Evolutionary conservation across 2,888 invertebrate species (phyloP), one percentile per base, ranked within the genome.

Genomic region (Cylloceria caligata): DNA sequence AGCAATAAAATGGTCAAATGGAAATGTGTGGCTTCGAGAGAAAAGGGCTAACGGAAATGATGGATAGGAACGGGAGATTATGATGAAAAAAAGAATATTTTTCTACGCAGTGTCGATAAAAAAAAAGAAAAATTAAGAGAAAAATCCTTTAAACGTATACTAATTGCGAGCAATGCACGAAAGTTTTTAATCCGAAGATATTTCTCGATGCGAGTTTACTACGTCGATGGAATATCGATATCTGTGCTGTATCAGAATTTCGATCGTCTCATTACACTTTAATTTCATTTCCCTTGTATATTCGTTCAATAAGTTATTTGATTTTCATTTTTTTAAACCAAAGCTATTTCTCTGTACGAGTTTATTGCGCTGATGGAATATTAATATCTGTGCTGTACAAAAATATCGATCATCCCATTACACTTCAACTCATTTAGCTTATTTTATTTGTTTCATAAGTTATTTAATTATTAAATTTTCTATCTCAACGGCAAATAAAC

Each of bases 91-190:
- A 80, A 69, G 30, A 87, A 88, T 91, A 91, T 91, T 91, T 91
- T 91, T 91, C 89, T 91, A 91, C 88, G 88, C 88, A 89, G 84
- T 88, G 87, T 91, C 89, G 86, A 88, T 85, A 72, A 52, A 65
- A 36, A 60, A 64, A 80, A 80, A 57, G 80, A 81, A 21, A 36
- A 49, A 60, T 34, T 30, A 57, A 30, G 55, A 57, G n/a, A 57
- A 81, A 82, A 27, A 42, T 45, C 72, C 64, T 76, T 80, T 62
- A 62, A 72, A 73, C 72, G 76, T 79, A 64, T 62, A 49, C 39
- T 67, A 42, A 60, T 81, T 49, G 47, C 71, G 55, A 49, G 30
- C 60, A 71, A 60, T 65, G 39, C 57, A 7, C 75, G 57, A 60
- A 72, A 72, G 65, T 62, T 69, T 85, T 81, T 84, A 81, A 81